A percentile compares a stretch with the other conserved stretches of the same genome.
Evolutionary conservation across 2,888 invertebrate species (phyloP).

Genomic region (Horisme vitalbata): DNA sequence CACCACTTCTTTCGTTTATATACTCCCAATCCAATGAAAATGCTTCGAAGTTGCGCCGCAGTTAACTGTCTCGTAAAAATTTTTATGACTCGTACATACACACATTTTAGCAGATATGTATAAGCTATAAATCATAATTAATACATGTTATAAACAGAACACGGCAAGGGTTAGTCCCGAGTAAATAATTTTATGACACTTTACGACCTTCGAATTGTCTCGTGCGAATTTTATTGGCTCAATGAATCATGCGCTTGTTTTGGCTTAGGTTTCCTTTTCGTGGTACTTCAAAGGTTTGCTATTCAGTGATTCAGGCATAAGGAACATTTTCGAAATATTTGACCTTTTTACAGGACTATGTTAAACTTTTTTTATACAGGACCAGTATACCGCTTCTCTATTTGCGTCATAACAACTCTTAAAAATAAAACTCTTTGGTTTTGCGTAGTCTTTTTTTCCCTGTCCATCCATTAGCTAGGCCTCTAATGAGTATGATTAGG

Average conservation of each 20-base stretch:
- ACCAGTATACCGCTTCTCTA: too few species aligned
- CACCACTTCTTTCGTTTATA: slow-evolving; percentile 49
- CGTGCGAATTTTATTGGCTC: slow-evolving; percentile 63
- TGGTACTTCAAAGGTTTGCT: too few species aligned
- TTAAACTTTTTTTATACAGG: too few species aligned
- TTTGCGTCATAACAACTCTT: too few species aligned
- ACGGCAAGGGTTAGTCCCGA: slow-evolving; percentile 59
- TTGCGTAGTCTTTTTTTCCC: too few species aligned
- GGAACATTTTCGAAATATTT: too few species aligned
- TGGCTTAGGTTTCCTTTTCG: neutral
- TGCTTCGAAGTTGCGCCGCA: slow-evolving; percentile 66
- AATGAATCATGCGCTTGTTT: slow-evolving; percentile 50
- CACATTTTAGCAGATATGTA: slow-evolving; percentile 70
- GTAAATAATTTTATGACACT: slow-evolving; percentile 72
- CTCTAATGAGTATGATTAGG: too few species aligned
- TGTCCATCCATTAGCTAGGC: too few species aligned
- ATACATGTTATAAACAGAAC: slow-evolving; percentile 67
- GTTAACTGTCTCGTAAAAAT: slow-evolving; percentile 74
- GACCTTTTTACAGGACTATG: too few species aligned
- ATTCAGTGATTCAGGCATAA: too few species aligned
- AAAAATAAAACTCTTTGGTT: too few species aligned
- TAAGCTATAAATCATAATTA: slow-evolving; percentile 69
- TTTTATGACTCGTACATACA: slow-evolving; percentile 74
- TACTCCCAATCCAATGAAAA: slow-evolving; percentile 68
- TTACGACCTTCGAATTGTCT: slow-evolving; percentile 67